These are phyloP conservation scores for Lottia scabra DNA, from an alignment of 2,888 invertebrate genomes.

Conservation along the genomic window DNA sequence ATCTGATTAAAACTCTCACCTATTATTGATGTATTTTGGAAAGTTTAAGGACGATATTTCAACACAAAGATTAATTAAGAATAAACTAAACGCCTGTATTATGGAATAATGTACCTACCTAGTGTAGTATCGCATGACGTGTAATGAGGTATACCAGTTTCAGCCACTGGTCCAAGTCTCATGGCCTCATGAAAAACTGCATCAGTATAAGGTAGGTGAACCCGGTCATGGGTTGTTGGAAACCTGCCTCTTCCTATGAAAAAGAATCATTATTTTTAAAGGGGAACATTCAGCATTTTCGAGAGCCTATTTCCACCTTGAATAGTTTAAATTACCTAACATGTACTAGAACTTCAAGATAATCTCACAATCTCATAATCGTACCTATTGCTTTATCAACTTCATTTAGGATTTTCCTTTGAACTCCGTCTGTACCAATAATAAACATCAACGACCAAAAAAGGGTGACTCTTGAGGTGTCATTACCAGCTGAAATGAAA, in stretches of 20 bases:
- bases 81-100: too few species aligned
- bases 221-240: conserved; percentile 13
- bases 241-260: background rate
- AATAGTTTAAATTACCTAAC: too few species aligned
- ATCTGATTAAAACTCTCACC: too few species aligned
- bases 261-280: too few species aligned
- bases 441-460: conserved; percentile 29
- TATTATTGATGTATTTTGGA: too few species aligned
- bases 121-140: conserved; percentile 25
- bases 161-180: conserved; percentile 23
- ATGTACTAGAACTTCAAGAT: too few species aligned
- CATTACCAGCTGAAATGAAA: conserved; percentile 30
- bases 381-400: conserved; percentile 12
- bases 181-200: conserved; percentile 28
- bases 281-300: too few species aligned
- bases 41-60: too few species aligned
- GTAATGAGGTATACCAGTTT: conserved; percentile 25
- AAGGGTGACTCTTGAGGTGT: conserved; percentile 31
- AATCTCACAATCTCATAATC: too few species aligned
- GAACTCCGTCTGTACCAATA: conserved; percentile 27
- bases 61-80: too few species aligned
- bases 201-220: conserved; percentile 24
- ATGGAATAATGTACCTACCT: conserved; percentile 7
- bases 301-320: too few species aligned
- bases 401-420: conserved; percentile 26